Conservation (phyloP, 2,113 vertebrate species). For the Phainopepla nitens region DNA sequence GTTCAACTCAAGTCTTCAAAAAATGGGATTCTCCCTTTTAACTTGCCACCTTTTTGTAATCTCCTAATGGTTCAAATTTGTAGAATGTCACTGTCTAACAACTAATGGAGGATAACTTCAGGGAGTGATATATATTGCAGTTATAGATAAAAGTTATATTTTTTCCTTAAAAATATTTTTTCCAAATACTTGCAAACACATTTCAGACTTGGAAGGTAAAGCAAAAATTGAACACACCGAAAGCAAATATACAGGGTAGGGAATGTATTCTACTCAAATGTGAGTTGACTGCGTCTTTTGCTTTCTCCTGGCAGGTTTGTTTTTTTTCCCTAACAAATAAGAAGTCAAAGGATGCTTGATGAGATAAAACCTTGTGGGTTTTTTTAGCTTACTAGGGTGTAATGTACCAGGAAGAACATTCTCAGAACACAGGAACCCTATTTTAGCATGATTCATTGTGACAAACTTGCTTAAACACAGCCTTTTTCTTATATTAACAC, state of each 20-base stretch:
- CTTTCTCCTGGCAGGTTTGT: not conserved
- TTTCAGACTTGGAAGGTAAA: not conserved
- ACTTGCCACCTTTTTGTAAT: not conserved
- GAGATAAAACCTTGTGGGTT: not conserved
- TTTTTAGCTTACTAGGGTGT: not conserved
- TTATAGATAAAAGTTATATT: not conserved
- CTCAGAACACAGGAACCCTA: not conserved
- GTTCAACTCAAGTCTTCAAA: not conserved
- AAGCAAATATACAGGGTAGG: not conserved
- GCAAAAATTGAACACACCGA: not conserved
- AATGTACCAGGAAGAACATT: not conserved
- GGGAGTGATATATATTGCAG: not conserved
- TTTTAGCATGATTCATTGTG: constrained; percentile 1
- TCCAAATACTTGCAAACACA: not conserved
- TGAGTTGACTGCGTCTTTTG: not conserved
- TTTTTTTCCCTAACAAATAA: not conserved
- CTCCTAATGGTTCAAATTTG: not conserved
- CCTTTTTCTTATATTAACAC: not conserved
- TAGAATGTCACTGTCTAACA: not conserved
- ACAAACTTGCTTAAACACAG: not conserved
- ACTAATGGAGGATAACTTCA: not conserved
- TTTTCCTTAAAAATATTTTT: not conserved
- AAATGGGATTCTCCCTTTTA: not conserved
- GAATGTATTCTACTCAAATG: not conserved
- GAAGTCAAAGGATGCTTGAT: not conserved